These are phyloP conservation scores for Chinchilla lanigera DNA, from an alignment of 2,113 vertebrate genomes.

Conservation along the genomic window DNA sequence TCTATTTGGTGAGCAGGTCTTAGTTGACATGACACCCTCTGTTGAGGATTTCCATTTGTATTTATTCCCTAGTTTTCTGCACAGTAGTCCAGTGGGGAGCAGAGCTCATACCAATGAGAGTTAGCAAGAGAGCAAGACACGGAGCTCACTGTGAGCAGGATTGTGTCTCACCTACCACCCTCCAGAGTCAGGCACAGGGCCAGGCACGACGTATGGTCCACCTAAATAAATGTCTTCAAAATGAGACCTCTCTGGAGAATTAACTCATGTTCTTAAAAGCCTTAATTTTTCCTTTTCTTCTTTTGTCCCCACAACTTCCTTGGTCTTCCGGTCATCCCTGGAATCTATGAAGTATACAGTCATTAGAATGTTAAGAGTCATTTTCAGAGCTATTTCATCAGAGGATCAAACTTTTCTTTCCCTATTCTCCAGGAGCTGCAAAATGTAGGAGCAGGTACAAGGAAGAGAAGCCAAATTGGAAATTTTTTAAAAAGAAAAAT, in stretches of 20 bases:
- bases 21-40: neutral
- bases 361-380: neutral
- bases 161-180: neutral
- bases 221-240: neutral
- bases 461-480: neutral
- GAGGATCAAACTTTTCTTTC: neutral
- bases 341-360: neutral
- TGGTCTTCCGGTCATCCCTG: neutral
- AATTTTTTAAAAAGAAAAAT: neutral
- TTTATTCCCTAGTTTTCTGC: neutral
- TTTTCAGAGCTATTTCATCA: neutral
- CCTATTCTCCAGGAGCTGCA: neutral
- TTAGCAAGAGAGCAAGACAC: neutral
- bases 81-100: no score
- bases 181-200: neutral
- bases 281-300: neutral
- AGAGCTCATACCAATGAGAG: neutral
- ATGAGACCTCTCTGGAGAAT: neutral
- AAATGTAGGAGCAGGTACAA: neutral
- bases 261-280: neutral
- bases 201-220: rapidly evolving
- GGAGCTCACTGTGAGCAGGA: neutral
- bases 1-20: neutral
- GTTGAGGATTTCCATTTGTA: neutral
- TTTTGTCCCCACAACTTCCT: neutral